These are phyloP conservation scores for Lasioglossum figueresi DNA, from an alignment of 2,888 invertebrate species.

Conservation along the genomic window DNA sequence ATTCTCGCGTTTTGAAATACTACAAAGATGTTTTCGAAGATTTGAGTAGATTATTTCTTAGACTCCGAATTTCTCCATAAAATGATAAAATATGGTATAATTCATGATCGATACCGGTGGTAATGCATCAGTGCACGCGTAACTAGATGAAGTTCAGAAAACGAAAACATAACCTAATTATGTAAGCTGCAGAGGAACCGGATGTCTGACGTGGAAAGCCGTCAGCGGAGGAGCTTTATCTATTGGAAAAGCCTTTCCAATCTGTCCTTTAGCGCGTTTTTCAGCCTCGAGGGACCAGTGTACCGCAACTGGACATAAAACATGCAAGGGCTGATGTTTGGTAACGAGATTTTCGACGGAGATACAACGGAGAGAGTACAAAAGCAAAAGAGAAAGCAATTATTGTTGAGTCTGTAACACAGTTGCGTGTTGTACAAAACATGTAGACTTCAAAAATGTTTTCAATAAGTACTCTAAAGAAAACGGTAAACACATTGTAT, in stretches of 20 bases:
- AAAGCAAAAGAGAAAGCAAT: constrained; percentile 50
- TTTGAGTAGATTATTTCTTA: background rate
- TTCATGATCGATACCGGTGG: too few species aligned
- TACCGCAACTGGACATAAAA: constrained; percentile 72
- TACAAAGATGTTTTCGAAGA: background rate
- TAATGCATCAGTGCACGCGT: background rate
- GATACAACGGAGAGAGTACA: constrained; percentile 43
- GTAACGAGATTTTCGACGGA: constrained; percentile 76
- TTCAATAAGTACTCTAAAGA: too few species aligned
- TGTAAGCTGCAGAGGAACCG: background rate
- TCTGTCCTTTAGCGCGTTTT: constrained; percentile 36
- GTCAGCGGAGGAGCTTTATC: constrained; percentile 19
- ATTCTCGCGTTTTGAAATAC: background rate
- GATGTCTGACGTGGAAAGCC: background rate
- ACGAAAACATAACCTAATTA: constrained; percentile 4
- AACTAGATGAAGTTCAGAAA: background rate
- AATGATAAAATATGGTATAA: too few species aligned
- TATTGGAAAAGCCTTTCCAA: constrained; percentile 31
- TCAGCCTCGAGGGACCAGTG: constrained; percentile 42
- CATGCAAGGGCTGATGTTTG: constrained; percentile 77
- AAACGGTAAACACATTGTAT: background rate
- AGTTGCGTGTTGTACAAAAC: background rate
- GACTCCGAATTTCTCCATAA: too few species aligned
- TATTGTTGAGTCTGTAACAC: constrained; percentile 38
- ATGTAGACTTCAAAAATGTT: background rate